Base-by-base conservation (phyloP, 2,888 invertebrate species). In the Blastobasis adustella region DNA sequence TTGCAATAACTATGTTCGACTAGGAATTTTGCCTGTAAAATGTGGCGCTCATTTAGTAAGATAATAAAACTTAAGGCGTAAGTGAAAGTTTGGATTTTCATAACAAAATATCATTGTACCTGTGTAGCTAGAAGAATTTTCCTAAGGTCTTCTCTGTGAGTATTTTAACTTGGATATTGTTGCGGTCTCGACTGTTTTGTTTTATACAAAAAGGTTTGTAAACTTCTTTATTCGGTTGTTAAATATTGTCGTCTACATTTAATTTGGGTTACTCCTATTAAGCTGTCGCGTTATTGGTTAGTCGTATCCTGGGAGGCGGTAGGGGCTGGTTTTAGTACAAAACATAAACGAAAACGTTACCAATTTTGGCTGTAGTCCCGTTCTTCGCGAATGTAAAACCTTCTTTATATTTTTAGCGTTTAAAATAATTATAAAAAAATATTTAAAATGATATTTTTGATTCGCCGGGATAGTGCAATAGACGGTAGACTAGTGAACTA, bases 401-500 rank as follows among this genome's bases (percentile, higher is more conserved):
- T 60, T 60, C 57, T 62, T 58, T 67, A 66, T 71, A 69, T 66
- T 71, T 71, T 72, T 79, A 79, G 76, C 68, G 63, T 76, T 73
- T 59, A 77, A 76, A 71, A 66, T 54, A 65, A 57, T 61, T 76
- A 73, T 59, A 77, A 76, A 71, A 66, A 54, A 65, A 57, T 61
- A 68, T 68, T 66, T 73, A 67, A 65, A 73, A 61, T 66, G 66
- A 73, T 75, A 77, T 77, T 81, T 75, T 70, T 69, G 73, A 79
- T 74, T 75, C 75, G 87, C 87, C 87, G 87, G 87, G 86, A 80
- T 82, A 81, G 87, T 87, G 87, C 87, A 87, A 87, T 87, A 84
- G 82, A 72, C 52, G 62, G 76, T 86, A 86, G 86, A 60, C 69
- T 84, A 83, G 81, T 53, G 40, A 46, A 46, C 57, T 62, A 61